Evolutionary conservation across 2,113 vertebrate species (phyloP), one percentile per base, ranked within the genome.

Genomic region (Aleadryas rufinucha): DNA sequence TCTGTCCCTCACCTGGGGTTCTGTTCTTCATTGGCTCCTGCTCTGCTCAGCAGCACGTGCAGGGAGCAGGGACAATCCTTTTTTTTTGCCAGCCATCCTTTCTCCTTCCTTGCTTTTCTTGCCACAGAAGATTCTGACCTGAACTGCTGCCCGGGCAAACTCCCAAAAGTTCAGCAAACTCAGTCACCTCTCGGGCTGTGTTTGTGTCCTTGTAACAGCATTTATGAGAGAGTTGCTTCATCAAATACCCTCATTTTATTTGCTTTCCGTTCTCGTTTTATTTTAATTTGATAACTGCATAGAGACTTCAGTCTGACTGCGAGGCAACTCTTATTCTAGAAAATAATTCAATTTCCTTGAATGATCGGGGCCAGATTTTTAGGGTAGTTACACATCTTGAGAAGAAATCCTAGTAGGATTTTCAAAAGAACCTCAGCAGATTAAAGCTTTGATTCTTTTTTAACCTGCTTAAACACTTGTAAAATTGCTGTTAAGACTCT

Each of bases 271-370:
- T 13, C 52, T 90, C 6, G 0, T 86, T 93, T 93, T 77, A 53
- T 94, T 96, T 93, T 90, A 91, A 88, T 96, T 92, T 84, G 79
- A 56, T 83, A 83, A 86, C 83, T 66, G 44, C 44, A 64, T 24
- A 39, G 30, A 84, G 19, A 71, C 64, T 92, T 88, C 47, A 81
- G 52, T 57, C 47, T 83, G 82, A 83, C 54, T 94, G 45, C 6
- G 19, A 83, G 52, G 68, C 68, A 95, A 54, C 44, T 56, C 74
- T 92, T 61, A 60, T 42, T 88, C 71, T 78, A 56, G 79, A 86
- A 88, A 85, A 86, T 89, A 83, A 93, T 88, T 94, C 39, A 15
- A 75, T 88, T 91, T 94, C 76, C 85, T 77, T 59, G 75, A 91
- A 63, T 88, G 90, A 83, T 91, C 1, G 3, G 49, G 78, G 84